Percentiles rank a stretch among this genome's conserved stretches.
Conservation (phyloP, 2,113 vertebrate species). For the Hepsetus odoe region DNA sequence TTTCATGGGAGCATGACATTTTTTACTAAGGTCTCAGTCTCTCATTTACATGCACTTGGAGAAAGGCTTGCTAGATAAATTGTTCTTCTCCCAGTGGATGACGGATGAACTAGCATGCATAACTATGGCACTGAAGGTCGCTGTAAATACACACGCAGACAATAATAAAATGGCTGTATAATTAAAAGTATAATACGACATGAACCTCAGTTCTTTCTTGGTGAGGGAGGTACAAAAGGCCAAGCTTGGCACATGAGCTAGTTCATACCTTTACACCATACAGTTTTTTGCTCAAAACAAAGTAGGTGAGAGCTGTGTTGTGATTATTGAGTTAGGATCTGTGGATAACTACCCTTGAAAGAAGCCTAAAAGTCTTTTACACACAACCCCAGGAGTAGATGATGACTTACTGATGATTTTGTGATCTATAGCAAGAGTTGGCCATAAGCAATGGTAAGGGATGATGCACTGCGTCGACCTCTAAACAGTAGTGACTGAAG, state of each 20-base stretch:
- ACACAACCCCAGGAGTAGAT: too few species aligned
- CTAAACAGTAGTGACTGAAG: too few species aligned
- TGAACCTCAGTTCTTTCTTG: not conserved
- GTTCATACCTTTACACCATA: not conserved
- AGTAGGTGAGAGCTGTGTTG: not conserved
- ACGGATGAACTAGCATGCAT: conserved; percentile 45
- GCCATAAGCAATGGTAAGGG: too few species aligned
- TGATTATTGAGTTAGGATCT: not conserved
- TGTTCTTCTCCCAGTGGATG: not conserved
- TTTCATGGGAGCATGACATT: conserved; percentile 10
- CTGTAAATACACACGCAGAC: conserved; percentile 50
- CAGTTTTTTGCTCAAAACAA: not conserved
- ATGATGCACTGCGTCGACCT: too few species aligned
- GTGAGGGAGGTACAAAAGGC: not conserved
- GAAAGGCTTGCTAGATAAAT: conserved; percentile 7
- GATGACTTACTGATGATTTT: too few species aligned
- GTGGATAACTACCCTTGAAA: not conserved
- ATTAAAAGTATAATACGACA: conserved; percentile 52
- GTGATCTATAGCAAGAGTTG: too few species aligned
- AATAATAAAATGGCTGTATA: conserved; percentile 58
- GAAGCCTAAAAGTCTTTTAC: not conserved
- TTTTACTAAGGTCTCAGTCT: conserved; percentile 9
- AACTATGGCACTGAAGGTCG: conserved; percentile 42
- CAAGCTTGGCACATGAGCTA: not conserved
- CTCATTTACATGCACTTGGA: conserved; percentile 23